Percentiles rank a stretch among this genome's conserved stretches.
These are phyloP conservation scores for Euura saliciscinereae DNA, from an alignment of 1,140 invertebrate species.

Conservation along the genomic window DNA sequence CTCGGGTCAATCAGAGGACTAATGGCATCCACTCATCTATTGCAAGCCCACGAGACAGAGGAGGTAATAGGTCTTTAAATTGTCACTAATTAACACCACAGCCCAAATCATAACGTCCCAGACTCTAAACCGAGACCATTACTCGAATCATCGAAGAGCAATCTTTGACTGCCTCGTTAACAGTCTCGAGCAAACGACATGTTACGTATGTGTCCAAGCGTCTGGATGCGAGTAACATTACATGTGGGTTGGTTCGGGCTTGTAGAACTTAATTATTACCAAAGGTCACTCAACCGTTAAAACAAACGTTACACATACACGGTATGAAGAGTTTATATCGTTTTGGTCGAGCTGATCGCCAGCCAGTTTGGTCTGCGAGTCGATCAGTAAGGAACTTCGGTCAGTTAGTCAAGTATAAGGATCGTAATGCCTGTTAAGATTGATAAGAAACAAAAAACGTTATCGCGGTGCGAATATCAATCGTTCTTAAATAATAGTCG, in stretches of 20 bases:
- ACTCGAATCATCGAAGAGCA: background rate
- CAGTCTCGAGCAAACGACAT: background rate
- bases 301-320: background rate
- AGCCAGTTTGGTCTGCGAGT: background rate
- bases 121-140: too few species aligned
- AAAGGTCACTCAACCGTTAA: slow-evolving; percentile 4
- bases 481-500: too few species aligned
- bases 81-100: background rate
- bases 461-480: too few species aligned
- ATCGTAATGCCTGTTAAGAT: too few species aligned
- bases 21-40: slow-evolving; percentile 53
- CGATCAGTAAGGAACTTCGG: background rate
- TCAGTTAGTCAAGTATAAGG: too few species aligned
- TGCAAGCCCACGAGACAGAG: slow-evolving; percentile 46
- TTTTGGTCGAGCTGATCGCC: background rate
- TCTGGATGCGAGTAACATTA: background rate
- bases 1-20: slow-evolving; percentile 54
- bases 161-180: background rate
- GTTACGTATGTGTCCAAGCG: background rate
- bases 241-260: background rate
- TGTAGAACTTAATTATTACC: background rate
- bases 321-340: background rate
- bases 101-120: background rate
- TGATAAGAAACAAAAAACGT: too few species aligned
- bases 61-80: slow-evolving; percentile 41